Base-by-base conservation (phyloP, 1,140 invertebrate genomes). In the Leptinotarsa defecta region DNA sequence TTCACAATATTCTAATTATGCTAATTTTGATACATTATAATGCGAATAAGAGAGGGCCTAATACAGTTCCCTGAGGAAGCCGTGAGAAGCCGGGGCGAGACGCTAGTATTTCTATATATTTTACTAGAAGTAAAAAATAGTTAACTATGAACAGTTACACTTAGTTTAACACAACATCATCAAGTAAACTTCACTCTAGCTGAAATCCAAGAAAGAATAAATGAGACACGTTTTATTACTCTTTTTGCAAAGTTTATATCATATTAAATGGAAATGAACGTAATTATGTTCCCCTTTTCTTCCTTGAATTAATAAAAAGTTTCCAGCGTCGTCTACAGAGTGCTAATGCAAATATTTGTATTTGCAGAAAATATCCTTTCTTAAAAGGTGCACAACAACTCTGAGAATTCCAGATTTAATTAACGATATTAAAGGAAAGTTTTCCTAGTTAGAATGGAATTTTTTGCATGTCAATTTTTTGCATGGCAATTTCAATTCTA, bases 181-280 rank as follows among this genome's bases (percentile, higher is more conserved):
- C 13, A 0, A n/a, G 52, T 17, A n/a, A 15, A 57, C 52, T 57
- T 57, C 52, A 43, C 34, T 43, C 8, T 43, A 62, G 20, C 61
- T 20, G 27, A 34, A 65, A 65, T n/a, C 27, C 64, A 68, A 63
- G 62, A 24, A 77, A 67, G 73, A 77, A 77, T 77, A 67, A 75
- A 77, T 74, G 68, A 68, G 71, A 74, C 76, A 75, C 73, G 68
- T 64, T 77, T 77, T 75, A 77, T 73, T 77, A 77, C 76, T 77
- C 73, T 43, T 73, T 75, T 75, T 75, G 49, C 48, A 65, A 77
- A 77, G 57, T 77, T 75, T 75, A 74, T 77, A 71, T 63, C 52
- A 77, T 75, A 77, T 77, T 74, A 77, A 77, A 77, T 74, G 76
- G 76, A 77, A 77, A 75, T 77, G 73, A 77, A 75, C 61, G 73